These are phyloP conservation scores for Spinus olivaceus DNA, from an alignment of 2,797 vertebrate genomes.

Conservation along the genomic window DNA sequence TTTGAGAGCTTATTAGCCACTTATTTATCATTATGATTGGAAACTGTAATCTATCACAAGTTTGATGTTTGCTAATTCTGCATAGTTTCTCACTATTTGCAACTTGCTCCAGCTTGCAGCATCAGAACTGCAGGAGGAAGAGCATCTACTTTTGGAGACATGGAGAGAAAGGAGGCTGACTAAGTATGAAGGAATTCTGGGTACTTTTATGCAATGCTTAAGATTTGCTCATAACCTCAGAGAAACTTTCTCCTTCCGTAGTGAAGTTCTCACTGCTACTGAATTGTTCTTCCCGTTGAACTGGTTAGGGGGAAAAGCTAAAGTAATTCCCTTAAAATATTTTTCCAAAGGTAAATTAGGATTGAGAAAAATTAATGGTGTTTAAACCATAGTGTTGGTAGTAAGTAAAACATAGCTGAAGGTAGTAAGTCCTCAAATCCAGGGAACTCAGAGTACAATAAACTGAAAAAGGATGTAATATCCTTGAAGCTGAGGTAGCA, in stretches of 20 bases:
- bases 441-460: background rate
- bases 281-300: background rate
- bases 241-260: background rate
- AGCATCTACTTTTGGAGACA: background rate
- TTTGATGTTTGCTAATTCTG: background rate
- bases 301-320: background rate
- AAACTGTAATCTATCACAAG: background rate
- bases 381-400: background rate
- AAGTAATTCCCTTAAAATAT: background rate
- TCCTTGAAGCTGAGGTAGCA: background rate
- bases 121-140: background rate
- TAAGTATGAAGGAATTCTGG: background rate
- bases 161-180: background rate
- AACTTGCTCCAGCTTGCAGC: background rate
- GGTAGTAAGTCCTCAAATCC: background rate
- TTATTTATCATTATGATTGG: background rate
- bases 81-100: background rate
- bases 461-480: background rate
- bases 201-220: background rate
- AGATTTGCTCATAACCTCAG: background rate
- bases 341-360: background rate
- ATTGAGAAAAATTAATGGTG: background rate
- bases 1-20: background rate
- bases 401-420: background rate
- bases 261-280: background rate